phyloP scores from a whole-genome alignment of 2,797 vertebrate genomes.

The Acestrorhynchus altus region DNA sequence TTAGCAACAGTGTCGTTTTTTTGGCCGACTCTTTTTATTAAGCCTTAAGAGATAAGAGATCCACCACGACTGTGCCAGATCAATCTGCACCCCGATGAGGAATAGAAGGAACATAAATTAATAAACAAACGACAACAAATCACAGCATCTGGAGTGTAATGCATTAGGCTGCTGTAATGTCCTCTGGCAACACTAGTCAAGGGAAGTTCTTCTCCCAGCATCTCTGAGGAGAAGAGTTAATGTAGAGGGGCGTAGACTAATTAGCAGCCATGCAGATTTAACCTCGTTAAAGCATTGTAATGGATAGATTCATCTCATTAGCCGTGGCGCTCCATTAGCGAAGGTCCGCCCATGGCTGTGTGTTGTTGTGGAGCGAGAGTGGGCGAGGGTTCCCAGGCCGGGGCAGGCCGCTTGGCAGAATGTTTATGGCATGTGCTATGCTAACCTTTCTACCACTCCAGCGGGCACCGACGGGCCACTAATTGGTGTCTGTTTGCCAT shows the following conservation, averaged over 20 bases:
- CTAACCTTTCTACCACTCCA: slow-evolving; percentile 4
- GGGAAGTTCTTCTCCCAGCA: slow-evolving; percentile 23
- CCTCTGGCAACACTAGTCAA: slow-evolving; percentile 54
- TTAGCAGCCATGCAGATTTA: slow-evolving; percentile 69
- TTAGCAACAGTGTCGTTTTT: slow-evolving; percentile 23
- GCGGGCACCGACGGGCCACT: background rate
- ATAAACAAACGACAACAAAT: slow-evolving; percentile 52
- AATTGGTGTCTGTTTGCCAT: slow-evolving; percentile 32
- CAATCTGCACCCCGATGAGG: slow-evolving; percentile 61
- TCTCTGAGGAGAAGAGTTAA: slow-evolving; percentile 49
- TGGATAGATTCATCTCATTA: slow-evolving; percentile 72
- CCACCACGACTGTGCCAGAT: slow-evolving; percentile 49
- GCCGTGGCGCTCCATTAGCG: slow-evolving; percentile 57
- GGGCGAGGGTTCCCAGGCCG: slow-evolving; percentile 14
- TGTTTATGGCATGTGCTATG: background rate
- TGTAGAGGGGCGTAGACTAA: slow-evolving; percentile 64
- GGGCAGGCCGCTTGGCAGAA: slow-evolving; percentile 1
- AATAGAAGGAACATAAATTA: background rate
- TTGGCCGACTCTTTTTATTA: slow-evolving; percentile 48
- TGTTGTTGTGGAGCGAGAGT: slow-evolving; percentile 19
- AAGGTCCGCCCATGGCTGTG: slow-evolving; percentile 30
- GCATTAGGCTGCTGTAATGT: slow-evolving; percentile 64
- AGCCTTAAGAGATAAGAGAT: too few species aligned
- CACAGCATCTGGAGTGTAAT: slow-evolving; percentile 68
- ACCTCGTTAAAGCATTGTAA: slow-evolving; percentile 66